phyloP scores from a whole-genome alignment of 2,113 vertebrate species.

The Eretmochelys imbricata region DNA sequence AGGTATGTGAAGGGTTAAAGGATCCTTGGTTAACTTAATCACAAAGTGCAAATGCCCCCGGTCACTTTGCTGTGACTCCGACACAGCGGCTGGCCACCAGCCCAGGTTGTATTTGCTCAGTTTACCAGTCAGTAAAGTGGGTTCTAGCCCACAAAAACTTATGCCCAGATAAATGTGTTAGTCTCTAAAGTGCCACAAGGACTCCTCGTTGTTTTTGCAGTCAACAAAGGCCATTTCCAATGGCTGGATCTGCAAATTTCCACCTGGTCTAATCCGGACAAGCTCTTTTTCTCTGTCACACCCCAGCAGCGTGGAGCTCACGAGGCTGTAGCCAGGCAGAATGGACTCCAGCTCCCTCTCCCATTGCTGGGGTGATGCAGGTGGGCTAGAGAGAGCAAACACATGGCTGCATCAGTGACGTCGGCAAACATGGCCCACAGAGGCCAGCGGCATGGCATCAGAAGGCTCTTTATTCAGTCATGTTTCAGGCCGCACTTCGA shows the following conservation, averaged over 20 bases:
- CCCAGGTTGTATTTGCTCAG: too few relatives aligned
- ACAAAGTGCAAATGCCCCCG: too few relatives aligned
- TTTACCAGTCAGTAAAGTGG: too few relatives aligned
- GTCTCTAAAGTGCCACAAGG: too few relatives aligned
- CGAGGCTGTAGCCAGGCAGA: not conserved
- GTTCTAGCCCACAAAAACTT: too few relatives aligned
- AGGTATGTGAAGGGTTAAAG: not conserved
- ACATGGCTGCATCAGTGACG: rapidly evolving
- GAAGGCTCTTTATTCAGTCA: too few relatives aligned
- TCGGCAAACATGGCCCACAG: not conserved
- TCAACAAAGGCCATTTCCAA: too few relatives aligned
- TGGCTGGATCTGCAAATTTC: not conserved
- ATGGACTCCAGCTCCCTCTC: not conserved
- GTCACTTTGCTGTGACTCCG: not conserved
- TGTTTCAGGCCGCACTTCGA: not conserved
- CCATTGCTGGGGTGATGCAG: not conserved
- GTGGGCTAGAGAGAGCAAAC: not conserved
- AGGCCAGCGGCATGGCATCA: too few relatives aligned
- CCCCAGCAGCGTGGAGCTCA: not conserved
- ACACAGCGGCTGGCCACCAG: not conserved
- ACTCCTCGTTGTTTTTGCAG: too few relatives aligned
- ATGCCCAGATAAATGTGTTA: too few relatives aligned
- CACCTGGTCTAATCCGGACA: not conserved
- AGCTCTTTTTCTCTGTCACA: not conserved
- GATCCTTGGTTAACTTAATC: not conserved